phyloP scores from a whole-genome alignment of 2,113 vertebrate species.

The Aplodontia rufa region DNA sequence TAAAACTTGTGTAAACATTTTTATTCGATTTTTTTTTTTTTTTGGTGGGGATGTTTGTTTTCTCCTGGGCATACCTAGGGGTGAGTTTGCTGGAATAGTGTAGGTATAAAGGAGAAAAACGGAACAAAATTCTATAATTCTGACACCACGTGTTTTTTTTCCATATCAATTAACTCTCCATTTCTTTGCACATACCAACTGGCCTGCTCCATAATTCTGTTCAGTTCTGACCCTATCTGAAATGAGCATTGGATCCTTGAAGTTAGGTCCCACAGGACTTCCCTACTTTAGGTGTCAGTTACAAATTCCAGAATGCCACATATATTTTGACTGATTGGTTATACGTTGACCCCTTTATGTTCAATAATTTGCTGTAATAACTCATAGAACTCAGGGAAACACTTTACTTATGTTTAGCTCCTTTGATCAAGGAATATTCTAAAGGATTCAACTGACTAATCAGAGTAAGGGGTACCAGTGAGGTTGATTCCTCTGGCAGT shows the following conservation, averaged over 20 bases:
- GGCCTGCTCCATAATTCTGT: not conserved
- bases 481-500: not conserved
- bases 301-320: not conserved
- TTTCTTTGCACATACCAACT: not conserved
- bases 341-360: not conserved
- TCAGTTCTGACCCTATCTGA: not conserved
- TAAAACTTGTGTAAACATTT: not conserved
- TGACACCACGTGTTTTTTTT: not conserved
- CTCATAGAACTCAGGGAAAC: not conserved
- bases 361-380: not conserved
- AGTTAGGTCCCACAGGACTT: not conserved
- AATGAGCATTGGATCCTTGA: not conserved
- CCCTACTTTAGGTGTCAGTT: not conserved
- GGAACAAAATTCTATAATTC: not conserved
- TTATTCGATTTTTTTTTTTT: not conserved
- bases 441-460: not conserved
- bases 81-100: not conserved
- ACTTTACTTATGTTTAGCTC: not conserved
- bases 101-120: not conserved
- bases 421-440: not conserved
- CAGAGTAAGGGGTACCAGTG: not conserved
- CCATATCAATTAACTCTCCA: not conserved
- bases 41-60: not conserved
- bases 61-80: not conserved
- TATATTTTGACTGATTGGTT: not conserved